Conservation (phyloP, 2,797 vertebrate species). For the Tangara arthus region DNA sequence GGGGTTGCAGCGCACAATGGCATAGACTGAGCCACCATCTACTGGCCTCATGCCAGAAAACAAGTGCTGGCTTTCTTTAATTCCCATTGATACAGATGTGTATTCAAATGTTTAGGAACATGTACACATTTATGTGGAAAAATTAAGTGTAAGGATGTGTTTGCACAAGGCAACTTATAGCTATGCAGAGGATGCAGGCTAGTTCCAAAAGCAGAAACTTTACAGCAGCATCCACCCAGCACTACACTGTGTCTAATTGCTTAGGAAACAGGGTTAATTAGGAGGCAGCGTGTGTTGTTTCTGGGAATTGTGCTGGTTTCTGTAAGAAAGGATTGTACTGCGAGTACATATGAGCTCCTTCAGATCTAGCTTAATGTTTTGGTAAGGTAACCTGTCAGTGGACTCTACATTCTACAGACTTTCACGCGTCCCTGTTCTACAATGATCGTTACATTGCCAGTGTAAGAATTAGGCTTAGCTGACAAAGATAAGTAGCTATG, state of each 20-base stretch:
- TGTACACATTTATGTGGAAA: neutral
- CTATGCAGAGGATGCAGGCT: neutral
- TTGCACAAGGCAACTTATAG: neutral
- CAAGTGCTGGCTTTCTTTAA: neutral
- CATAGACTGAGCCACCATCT: neutral
- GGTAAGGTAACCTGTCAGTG: neutral
- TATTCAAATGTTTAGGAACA: neutral
- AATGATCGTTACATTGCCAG: neutral
- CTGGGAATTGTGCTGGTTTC: neutral
- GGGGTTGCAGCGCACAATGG: neutral
- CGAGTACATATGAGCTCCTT: neutral
- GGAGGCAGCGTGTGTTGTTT: neutral
- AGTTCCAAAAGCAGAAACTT: neutral
- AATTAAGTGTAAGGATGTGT: neutral
- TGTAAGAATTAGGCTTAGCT: neutral
- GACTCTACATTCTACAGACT: neutral
- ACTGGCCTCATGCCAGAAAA: neutral
- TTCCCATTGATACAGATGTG: neutral
- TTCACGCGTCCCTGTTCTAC: neutral
- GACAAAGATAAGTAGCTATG: neutral
- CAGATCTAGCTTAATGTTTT: neutral
- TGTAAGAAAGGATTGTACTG: neutral
- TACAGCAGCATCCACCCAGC: neutral
- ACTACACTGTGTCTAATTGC: neutral
- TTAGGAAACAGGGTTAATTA: neutral